Percentiles rank a stretch among this genome's conserved stretches.
phyloP scores from a whole-genome alignment of 2,113 vertebrate species.

The Megalops atlanticus region DNA sequence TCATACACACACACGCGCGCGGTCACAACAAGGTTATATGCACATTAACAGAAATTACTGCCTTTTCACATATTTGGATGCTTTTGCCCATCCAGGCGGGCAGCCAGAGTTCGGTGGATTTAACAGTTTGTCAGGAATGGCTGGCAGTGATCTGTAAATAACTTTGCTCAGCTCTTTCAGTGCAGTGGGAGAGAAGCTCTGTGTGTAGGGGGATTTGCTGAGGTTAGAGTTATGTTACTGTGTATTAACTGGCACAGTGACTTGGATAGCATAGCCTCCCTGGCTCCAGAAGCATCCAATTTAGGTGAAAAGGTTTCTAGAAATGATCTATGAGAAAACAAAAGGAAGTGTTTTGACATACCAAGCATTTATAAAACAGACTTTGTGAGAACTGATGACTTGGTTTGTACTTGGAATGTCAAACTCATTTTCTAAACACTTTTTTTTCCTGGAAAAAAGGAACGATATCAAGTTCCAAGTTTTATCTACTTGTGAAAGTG shows the following conservation, averaged over 20 bases:
- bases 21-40: background rate
- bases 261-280: background rate
- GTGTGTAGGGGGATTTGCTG: background rate
- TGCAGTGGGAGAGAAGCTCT: background rate
- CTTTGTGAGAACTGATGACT: no score
- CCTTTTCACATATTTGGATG: conserved; percentile 18
- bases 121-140: conserved; percentile 28
- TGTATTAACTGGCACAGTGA: background rate
- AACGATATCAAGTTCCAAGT: no score
- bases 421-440: no score
- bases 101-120: conserved; percentile 13
- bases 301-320: no score
- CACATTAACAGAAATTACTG: background rate
- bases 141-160: conserved; percentile 25
- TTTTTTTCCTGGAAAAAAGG: no score
- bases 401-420: no score
- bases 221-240: conserved; percentile 1
- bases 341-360: no score
- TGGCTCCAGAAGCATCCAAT: no score
- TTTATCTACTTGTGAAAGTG: no score
- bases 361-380: no score
- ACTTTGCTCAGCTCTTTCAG: background rate
- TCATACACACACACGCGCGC: background rate
- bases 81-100: conserved; percentile 9
- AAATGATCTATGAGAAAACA: no score